These are phyloP conservation scores for Lophotis ruficrista DNA, from an alignment of 2,113 vertebrate genomes.

Conservation along the genomic window DNA sequence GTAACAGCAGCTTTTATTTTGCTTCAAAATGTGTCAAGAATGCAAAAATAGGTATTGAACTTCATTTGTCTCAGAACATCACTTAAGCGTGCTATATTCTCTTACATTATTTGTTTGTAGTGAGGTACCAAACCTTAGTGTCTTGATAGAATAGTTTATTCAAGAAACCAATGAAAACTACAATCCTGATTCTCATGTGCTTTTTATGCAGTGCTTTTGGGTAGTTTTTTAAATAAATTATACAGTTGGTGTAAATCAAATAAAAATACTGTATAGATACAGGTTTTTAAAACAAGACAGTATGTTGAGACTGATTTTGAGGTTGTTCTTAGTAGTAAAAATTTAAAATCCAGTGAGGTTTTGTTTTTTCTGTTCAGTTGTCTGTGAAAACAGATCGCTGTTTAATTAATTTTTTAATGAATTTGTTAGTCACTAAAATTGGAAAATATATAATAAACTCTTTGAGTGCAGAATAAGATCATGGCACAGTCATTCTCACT, in stretches of 20 bases:
- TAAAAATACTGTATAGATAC: not conserved
- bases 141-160: not conserved
- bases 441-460: not conserved
- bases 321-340: not conserved
- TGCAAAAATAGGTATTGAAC: not conserved
- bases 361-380: not conserved
- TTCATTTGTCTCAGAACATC: not conserved
- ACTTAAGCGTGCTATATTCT: not conserved
- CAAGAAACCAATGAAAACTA: not conserved
- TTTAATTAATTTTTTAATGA: not conserved
- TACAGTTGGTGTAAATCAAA: not conserved
- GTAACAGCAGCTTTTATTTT: conserved; percentile 13
- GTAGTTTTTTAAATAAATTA: not conserved
- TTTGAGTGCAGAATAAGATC: not conserved
- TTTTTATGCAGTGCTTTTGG: not conserved
- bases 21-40: not conserved
- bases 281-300: not conserved
- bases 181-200: not conserved
- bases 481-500: not conserved
- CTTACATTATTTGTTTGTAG: not conserved
- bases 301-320: not conserved
- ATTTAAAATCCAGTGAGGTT: not conserved
- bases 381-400: not conserved
- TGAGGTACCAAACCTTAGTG: not conserved
- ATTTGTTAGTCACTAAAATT: not conserved